phyloP scores from a whole-genome alignment of 2,888 invertebrate genomes.

The Liposcelis brunnea region DNA sequence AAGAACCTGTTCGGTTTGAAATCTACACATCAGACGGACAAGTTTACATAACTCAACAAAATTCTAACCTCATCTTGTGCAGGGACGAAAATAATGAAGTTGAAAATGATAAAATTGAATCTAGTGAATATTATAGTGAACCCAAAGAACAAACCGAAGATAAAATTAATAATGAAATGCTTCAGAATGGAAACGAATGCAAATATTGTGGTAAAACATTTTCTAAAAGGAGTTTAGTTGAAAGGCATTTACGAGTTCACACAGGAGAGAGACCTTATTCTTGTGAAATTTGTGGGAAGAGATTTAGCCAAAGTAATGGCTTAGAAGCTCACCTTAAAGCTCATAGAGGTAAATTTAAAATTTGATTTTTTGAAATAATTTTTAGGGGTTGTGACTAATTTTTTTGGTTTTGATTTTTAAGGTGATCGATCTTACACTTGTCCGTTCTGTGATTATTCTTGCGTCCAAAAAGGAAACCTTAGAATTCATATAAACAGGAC shows the following conservation, averaged over 20 bases:
- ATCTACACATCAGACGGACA: too few relatives aligned
- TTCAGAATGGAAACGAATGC: too few relatives aligned
- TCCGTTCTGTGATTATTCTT: constrained; percentile 32
- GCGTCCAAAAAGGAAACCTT: constrained; percentile 34
- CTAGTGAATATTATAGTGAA: not conserved
- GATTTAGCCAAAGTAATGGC: constrained; percentile 41
- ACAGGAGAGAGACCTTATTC: constrained; percentile 39
- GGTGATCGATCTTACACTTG: constrained; percentile 37
- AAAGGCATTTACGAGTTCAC: constrained; percentile 36
- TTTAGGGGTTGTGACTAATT: not conserved
- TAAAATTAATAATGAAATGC: not conserved
- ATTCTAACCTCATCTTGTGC: too few relatives aligned
- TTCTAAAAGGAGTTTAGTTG: constrained; percentile 33
- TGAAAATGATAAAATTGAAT: constrained; percentile 1
- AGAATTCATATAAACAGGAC: constrained; percentile 12
- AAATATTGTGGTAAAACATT: constrained; percentile 36
- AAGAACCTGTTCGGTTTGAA: too few relatives aligned
- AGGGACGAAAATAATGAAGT: not conserved
- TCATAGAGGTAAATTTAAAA: constrained; percentile 29
- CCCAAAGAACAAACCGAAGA: not conserved
- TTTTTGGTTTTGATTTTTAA: not conserved
- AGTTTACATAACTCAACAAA: too few relatives aligned
- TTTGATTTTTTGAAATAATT: not conserved
- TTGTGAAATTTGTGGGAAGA: constrained; percentile 37
- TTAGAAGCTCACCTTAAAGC: constrained; percentile 39